Evolutionary conservation across 2,888 invertebrate species (phyloP).

Genomic region (Saturnia japonica): DNA sequence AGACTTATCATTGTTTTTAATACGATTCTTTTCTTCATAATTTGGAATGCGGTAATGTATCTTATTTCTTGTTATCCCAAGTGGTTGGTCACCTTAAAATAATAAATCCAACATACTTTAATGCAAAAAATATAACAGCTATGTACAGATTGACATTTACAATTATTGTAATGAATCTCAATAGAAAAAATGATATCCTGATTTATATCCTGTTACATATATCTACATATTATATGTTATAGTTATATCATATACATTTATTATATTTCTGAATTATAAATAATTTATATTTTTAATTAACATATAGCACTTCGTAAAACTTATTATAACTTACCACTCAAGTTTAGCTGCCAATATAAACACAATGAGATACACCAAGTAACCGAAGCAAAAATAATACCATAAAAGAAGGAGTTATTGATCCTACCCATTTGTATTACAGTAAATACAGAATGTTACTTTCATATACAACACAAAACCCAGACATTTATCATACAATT

Average conservation of each 20-base stretch:
- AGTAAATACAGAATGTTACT: background rate
- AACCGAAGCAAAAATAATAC: conserved; percentile 87
- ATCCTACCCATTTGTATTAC: conserved; percentile 47
- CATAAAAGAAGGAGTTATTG: conserved; percentile 86
- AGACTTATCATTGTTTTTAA: conserved; percentile 74
- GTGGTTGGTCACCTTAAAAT: conserved; percentile 59
- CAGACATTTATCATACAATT: background rate
- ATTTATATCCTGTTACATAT: too few relatives aligned
- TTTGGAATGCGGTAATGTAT: conserved; percentile 59
- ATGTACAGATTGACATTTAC: background rate
- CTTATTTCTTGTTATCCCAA: conserved; percentile 49
- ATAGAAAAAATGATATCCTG: background rate
- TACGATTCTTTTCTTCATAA: conserved; percentile 58
- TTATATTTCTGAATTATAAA: background rate
- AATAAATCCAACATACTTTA: background rate
- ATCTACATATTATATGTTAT: too few relatives aligned
- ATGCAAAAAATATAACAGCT: background rate
- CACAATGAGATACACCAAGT: conserved; percentile 89
- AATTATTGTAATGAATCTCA: background rate
- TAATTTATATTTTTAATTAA: background rate
- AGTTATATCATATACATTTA: background rate
- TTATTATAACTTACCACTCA: conserved; percentile 59
- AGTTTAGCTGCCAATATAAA: conserved; percentile 84
- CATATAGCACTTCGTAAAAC: background rate
- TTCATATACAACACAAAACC: background rate